Percentiles rank a stretch among this genome's conserved stretches.
phyloP scores from a whole-genome alignment of 1,140 invertebrate genomes.

The Brachionus manjavacas region DNA sequence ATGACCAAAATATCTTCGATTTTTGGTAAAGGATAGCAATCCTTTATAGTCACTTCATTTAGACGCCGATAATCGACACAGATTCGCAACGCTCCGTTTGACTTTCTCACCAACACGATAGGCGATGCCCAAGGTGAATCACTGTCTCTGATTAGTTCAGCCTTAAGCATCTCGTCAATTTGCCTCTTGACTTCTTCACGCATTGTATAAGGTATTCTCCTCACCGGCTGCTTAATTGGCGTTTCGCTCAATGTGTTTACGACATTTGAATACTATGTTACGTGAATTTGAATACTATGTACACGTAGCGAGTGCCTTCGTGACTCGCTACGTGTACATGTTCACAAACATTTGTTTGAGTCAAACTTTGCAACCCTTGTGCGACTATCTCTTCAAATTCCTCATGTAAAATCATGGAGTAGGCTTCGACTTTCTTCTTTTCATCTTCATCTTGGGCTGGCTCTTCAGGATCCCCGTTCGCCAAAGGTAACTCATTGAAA shows the following conservation, averaged over 20 bases:
- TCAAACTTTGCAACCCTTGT: neutral
- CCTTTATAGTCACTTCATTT: conserved; percentile 44
- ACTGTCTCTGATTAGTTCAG: conserved; percentile 44
- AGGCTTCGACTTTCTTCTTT: neutral
- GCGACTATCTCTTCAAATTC: neutral
- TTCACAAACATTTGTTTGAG: neutral
- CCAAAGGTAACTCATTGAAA: no score
- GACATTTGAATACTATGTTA: no score
- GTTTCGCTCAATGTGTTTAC: neutral
- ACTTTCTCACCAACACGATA: conserved; percentile 34
- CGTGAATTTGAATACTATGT: no score
- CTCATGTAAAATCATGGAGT: neutral
- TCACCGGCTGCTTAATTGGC: neutral
- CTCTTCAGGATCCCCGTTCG: neutral
- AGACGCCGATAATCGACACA: conserved; percentile 39
- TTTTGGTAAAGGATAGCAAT: conserved; percentile 42
- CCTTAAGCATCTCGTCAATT: conserved; percentile 23
- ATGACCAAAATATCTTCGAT: conserved; percentile 45
- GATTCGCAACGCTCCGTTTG: neutral
- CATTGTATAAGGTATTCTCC: neutral
- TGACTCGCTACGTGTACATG: no score
- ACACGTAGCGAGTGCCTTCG: no score
- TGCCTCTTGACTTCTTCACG: neutral
- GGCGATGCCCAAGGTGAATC: neutral
- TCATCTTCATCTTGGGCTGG: neutral